A percentile compares a stretch with the other conserved stretches of the same genome.
These are phyloP conservation scores for Gallirallus australis DNA, from an alignment of 2,797 vertebrate genomes.

Conservation along the genomic window DNA sequence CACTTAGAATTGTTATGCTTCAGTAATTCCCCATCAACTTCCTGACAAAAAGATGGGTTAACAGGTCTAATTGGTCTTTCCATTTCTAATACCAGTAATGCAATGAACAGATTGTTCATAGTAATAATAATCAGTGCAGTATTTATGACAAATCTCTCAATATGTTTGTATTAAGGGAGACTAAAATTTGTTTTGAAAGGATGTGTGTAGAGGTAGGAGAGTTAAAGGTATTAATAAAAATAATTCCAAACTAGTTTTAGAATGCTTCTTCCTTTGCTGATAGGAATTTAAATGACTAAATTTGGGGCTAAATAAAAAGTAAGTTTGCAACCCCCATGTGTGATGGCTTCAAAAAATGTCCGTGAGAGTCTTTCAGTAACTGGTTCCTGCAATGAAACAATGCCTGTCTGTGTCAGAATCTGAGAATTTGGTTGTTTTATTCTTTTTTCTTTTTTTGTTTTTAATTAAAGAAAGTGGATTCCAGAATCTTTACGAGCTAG, in stretches of 20 bases:
- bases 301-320: background rate
- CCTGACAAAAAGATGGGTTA: constrained; percentile 70
- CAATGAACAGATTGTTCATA: constrained; percentile 53
- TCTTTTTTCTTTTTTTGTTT: background rate
- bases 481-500: background rate
- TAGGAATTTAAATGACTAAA: background rate
- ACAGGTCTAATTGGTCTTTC: constrained; percentile 68
- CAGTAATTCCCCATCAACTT: constrained; percentile 67
- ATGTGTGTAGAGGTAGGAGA: background rate
- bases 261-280: background rate
- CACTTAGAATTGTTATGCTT: constrained; percentile 56
- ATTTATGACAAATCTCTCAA: constrained; percentile 58
- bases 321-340: background rate
- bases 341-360: background rate
- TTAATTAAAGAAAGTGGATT: background rate
- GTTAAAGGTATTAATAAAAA: background rate
- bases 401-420: background rate
- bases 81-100: constrained; percentile 60
- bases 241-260: background rate
- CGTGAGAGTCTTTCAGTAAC: background rate
- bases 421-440: background rate
- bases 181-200: constrained; percentile 28
- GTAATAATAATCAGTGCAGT: constrained; percentile 41
- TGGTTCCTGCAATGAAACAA: background rate
- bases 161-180: constrained; percentile 20